Base-by-base conservation (phyloP, 2,113 vertebrate genomes). In the Poicephalus meyeri region DNA sequence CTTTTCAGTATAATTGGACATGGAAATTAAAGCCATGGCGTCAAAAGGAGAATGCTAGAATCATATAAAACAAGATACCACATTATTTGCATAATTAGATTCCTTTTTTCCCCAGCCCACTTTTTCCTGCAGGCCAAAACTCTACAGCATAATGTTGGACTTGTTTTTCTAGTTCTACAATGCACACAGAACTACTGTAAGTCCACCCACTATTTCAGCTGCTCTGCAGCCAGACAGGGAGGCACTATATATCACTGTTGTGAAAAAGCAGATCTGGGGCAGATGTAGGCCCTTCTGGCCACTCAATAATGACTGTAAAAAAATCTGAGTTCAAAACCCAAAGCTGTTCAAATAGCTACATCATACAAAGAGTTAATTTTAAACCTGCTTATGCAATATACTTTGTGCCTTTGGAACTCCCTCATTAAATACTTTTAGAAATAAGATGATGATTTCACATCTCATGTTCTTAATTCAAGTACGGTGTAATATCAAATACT, bases 11-110 rank as follows among this genome's bases (percentile, higher is more conserved):
- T 98, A 98, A 97, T 97, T 76, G 49, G 97, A 97, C 95, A 99
- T 63, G 35, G 97, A 97, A 91, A 99, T 98, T 86, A 99, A 74
- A 29, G 98, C 98, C 99, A 99, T 99, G 72, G 97, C 99, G 95
- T 99, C 99, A 61, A 97, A 99, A 13, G 99, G 99, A 11, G 99
- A 92, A 91, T 99, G 99, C 99, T 99, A 93, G 52, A 98, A 98
- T 44, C 47, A 95, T 25, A 72, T 15, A 68, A 97, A 28, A 95
- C 21, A 95, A 86, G 35, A 65, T 9, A 92, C 7, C 39, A 65
- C 9, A 19, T 89, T 73, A 69, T 42, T 46, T 78, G 16, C 35
- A 9, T 41, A 69, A 35, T 21, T 35, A 35, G 56, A 58, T 58
- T 58, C 56, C 33, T 63, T 91, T 52, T 44, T 64, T 17, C 21